Percentiles rank a stretch among this genome's conserved stretches.
Evolutionary conservation across 1,140 invertebrate genomes (phyloP).

Genomic region (Cotesia vestalis): DNA sequence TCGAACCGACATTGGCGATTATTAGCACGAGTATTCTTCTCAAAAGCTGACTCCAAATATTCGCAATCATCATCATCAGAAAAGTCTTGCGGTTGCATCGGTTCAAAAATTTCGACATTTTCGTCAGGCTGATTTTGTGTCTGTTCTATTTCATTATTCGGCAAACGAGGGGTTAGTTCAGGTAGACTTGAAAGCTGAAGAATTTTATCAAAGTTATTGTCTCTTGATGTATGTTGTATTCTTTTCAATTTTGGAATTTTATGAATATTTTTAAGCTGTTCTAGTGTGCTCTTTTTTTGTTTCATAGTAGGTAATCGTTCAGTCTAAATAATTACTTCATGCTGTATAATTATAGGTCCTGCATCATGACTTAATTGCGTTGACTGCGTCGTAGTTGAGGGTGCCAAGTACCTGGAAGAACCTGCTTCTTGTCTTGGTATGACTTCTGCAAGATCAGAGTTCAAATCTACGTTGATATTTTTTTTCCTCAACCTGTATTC

Average conservation of each 20-base stretch:
- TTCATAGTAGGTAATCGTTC: not conserved
- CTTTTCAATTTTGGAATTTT: not conserved
- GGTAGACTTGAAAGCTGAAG: not conserved
- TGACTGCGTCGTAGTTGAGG: not conserved
- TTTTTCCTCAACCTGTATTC: too few species aligned
- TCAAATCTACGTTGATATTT: too few species aligned
- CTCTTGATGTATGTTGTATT: not conserved
- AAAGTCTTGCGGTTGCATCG: constrained; percentile 3
- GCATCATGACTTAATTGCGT: not conserved
- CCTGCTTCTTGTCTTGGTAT: too few species aligned
- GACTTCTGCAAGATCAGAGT: too few species aligned
- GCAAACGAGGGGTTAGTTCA: not conserved
- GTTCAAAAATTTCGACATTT: not conserved
- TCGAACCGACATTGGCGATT: constrained; percentile 48
- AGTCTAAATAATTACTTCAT: constrained; percentile 2
- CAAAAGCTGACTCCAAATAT: not conserved
- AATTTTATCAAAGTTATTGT: not conserved
- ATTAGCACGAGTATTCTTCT: constrained; percentile 39
- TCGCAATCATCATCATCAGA: constrained; percentile 4
- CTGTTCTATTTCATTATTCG: constrained; percentile 5
- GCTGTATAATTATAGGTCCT: not conserved
- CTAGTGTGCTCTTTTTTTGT: not conserved
- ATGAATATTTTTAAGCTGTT: not conserved
- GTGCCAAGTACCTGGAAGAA: not conserved
- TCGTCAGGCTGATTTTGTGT: not conserved